phyloP scores from a whole-genome alignment of 2,888 invertebrate genomes.

The Amaurobius ferox region DNA sequence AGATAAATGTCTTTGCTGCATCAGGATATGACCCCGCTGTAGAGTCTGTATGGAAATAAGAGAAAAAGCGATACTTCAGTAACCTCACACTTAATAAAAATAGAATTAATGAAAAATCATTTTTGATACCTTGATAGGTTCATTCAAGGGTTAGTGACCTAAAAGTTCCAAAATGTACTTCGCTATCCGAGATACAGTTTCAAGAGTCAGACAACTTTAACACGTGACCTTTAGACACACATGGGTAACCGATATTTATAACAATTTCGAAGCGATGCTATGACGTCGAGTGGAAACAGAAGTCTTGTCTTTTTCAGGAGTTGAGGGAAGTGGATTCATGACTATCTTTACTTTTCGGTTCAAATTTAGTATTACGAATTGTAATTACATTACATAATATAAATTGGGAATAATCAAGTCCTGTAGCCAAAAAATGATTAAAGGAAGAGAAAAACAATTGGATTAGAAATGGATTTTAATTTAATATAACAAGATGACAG shows the following conservation, averaged over 20 bases:
- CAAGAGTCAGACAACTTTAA: slow-evolving; percentile 23
- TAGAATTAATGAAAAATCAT: slow-evolving; percentile 18
- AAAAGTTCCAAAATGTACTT: neutral
- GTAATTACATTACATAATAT: too few species aligned
- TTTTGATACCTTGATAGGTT: slow-evolving; percentile 7
- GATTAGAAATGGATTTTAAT: too few species aligned
- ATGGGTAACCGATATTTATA: slow-evolving; percentile 21
- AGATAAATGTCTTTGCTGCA: too few species aligned
- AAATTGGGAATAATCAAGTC: too few species aligned
- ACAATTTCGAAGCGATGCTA: slow-evolving; percentile 23
- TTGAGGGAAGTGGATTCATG: neutral
- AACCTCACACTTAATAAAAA: neutral
- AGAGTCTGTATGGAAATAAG: neutral
- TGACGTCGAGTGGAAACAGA: slow-evolving; percentile 21
- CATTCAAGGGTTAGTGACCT: slow-evolving; percentile 2
- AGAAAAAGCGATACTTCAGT: neutral
- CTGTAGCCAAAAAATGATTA: too few species aligned
- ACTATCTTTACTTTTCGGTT: too few species aligned
- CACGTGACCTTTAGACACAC: slow-evolving; percentile 15
- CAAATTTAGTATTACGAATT: too few species aligned
- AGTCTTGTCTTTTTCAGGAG: slow-evolving; percentile 16
- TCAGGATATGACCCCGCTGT: too few species aligned
- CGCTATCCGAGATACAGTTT: slow-evolving; percentile 17
- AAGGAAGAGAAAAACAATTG: too few species aligned
- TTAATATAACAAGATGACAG: too few species aligned